Percentiles rank a stretch among this genome's conserved stretches.
These are phyloP conservation scores for Eremophila alpestris DNA, from an alignment of 2,797 vertebrate genomes.

Conservation along the genomic window DNA sequence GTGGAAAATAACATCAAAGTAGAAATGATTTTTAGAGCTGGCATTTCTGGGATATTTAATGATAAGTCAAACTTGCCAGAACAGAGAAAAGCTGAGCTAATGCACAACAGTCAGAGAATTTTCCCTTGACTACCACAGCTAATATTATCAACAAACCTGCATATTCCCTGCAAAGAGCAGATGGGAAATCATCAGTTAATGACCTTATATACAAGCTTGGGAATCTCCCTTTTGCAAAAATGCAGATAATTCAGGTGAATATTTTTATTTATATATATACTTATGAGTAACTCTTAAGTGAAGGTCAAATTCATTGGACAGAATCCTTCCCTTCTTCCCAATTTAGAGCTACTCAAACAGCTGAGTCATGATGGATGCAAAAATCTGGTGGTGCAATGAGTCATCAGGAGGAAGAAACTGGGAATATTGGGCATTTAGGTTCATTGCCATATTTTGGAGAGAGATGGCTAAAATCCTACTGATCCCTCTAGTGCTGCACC, in stretches of 20 bases:
- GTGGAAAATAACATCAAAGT: constrained; percentile 47
- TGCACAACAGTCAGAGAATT: constrained; percentile 11
- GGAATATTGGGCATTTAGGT: neutral
- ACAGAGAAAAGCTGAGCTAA: constrained; percentile 45
- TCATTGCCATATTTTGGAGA: neutral
- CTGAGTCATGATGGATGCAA: neutral
- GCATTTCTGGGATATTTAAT: constrained; percentile 55
- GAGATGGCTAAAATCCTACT: neutral
- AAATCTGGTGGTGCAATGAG: neutral
- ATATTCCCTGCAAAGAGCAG: neutral
- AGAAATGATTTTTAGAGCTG: constrained; percentile 51
- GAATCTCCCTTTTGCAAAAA: neutral
- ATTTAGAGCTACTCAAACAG: neutral
- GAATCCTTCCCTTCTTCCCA: neutral
- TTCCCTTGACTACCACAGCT: constrained; percentile 17
- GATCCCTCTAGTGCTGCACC: neutral
- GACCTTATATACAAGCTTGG: neutral
- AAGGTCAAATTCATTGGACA: neutral
- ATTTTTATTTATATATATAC: neutral
- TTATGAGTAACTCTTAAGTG: neutral
- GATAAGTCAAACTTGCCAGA: constrained; percentile 48
- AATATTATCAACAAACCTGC: neutral
- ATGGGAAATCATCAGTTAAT: neutral
- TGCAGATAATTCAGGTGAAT: neutral
- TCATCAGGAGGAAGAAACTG: neutral